These are phyloP conservation scores for Chaetura pelagica DNA, from an alignment of 2,113 vertebrate genomes.

Conservation along the genomic window DNA sequence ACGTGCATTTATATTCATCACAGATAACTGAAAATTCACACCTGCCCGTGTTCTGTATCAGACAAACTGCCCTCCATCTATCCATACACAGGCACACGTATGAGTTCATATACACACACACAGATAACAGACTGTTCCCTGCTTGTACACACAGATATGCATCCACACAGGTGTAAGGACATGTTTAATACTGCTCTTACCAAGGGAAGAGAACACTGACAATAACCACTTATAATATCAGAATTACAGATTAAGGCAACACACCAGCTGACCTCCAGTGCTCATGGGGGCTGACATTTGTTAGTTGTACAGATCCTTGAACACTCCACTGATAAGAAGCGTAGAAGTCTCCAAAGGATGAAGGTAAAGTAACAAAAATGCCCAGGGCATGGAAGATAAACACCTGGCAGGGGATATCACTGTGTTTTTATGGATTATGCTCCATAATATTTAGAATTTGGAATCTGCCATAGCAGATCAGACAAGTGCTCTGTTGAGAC, in stretches of 20 bases:
- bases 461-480: slow-evolving; percentile 7
- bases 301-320: background rate
- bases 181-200: background rate
- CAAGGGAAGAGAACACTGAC: background rate
- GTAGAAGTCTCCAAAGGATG: background rate
- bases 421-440: background rate
- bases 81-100: background rate
- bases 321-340: background rate
- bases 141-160: no score
- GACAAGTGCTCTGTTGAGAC: background rate
- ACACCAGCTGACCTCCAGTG: background rate
- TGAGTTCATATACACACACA: fast-evolving
- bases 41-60: background rate
- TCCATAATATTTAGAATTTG: background rate
- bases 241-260: background rate
- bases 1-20: fast-evolving
- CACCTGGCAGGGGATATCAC: background rate
- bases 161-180: fast-evolving
- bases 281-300: fast-evolving
- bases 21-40: background rate
- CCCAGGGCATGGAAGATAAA: background rate
- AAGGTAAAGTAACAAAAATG: background rate
- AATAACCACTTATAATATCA: background rate
- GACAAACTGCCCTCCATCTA: background rate
- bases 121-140: background rate